A percentile compares a stretch with the other conserved stretches of the same genome.
phyloP scores from a whole-genome alignment of 1,140 invertebrate species.

The Heliothis subflexa region DNA sequence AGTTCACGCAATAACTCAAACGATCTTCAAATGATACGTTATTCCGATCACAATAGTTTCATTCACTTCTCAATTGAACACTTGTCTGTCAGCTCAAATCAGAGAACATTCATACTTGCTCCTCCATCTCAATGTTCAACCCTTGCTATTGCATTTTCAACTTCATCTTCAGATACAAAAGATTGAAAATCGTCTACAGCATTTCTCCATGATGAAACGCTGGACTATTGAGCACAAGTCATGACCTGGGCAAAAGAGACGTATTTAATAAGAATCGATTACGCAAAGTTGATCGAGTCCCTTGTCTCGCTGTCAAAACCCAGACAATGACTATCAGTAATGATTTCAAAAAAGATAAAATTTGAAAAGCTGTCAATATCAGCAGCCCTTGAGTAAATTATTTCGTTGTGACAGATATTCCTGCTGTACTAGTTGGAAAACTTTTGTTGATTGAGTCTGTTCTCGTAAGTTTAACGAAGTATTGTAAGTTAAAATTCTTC shows the following conservation, averaged over 20 bases:
- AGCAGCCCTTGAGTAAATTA: constrained; percentile 22
- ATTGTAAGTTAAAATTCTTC: too few species aligned
- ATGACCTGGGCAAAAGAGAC: constrained; percentile 55
- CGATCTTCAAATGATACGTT: constrained; percentile 54
- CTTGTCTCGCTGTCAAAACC: constrained; percentile 36
- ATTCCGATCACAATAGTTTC: constrained; percentile 65
- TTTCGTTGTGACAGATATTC: constrained; percentile 6
- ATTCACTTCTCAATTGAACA: constrained; percentile 70
- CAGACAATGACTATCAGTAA: constrained; percentile 27
- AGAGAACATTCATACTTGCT: constrained; percentile 53
- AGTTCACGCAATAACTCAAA: constrained; percentile 50
- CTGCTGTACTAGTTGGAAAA: not conserved
- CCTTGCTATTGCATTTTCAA: constrained; percentile 22
- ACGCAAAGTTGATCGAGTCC: constrained; percentile 50
- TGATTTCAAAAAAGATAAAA: constrained; percentile 41
- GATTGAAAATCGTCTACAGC: constrained; percentile 12
- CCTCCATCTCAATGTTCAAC: constrained; percentile 24
- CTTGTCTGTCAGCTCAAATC: constrained; percentile 61
- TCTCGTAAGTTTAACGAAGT: too few species aligned
- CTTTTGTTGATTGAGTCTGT: not conserved
- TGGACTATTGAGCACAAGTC: constrained; percentile 51
- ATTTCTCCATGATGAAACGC: constrained; percentile 53
- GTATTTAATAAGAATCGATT: constrained; percentile 55
- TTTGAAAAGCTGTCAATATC: constrained; percentile 36
- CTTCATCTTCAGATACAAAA: not conserved